phyloP scores from a whole-genome alignment of 2,888 invertebrate genomes.

The Netelia inedita region DNA sequence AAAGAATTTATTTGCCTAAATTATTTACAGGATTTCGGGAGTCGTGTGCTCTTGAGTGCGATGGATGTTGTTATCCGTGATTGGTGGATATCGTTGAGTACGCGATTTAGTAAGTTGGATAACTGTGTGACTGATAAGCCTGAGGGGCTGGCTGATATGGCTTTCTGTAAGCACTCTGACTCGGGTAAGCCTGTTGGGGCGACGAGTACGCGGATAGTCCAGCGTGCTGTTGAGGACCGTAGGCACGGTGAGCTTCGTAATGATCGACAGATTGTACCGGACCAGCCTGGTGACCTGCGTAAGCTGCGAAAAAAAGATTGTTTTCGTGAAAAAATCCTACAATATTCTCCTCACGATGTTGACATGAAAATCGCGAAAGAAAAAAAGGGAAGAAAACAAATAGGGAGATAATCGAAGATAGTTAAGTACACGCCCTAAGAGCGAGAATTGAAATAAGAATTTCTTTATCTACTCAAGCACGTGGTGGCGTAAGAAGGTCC shows the following conservation, averaged over 20 bases:
- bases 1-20: slow-evolving; percentile 84
- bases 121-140: slow-evolving; percentile 78
- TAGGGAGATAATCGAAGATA: background rate
- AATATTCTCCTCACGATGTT: background rate
- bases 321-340: background rate
- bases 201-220: slow-evolving; percentile 61
- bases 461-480: slow-evolving; percentile 9
- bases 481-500: slow-evolving; percentile 33
- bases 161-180: slow-evolving; percentile 64
- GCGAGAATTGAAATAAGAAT: no score
- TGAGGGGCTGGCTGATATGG: slow-evolving; percentile 73
- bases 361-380: background rate
- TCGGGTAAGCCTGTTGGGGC: slow-evolving; percentile 60
- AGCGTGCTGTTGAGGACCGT: slow-evolving; percentile 61
- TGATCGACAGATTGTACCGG: slow-evolving; percentile 71
- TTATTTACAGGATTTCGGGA: slow-evolving; percentile 81
- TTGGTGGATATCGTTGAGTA: slow-evolving; percentile 31
- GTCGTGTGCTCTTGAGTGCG: slow-evolving; percentile 52
- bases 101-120: slow-evolving; percentile 77
- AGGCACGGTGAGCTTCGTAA: slow-evolving; percentile 69
- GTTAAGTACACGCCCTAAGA: no score
- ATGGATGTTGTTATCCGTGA: slow-evolving; percentile 58
- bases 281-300: slow-evolving; percentile 69
- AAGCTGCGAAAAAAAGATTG: slow-evolving; percentile 71
- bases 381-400: background rate